Percentiles rank a stretch among this genome's conserved stretches.
Evolutionary conservation across 2,113 vertebrate species (phyloP).

Genomic region (Megatriorchis doriae): DNA sequence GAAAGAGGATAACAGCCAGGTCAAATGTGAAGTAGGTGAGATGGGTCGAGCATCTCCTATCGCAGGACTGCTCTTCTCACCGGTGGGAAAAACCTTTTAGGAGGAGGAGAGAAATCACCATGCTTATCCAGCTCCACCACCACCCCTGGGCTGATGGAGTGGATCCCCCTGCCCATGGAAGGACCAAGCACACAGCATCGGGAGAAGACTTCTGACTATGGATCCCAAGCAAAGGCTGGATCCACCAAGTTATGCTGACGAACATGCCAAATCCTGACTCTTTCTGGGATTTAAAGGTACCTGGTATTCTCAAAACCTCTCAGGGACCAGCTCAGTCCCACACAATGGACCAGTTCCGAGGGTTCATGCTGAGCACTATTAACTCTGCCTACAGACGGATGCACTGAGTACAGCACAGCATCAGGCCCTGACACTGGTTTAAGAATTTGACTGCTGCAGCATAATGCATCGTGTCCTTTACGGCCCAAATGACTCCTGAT

Average conservation of each 20-base stretch:
- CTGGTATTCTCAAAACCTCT: background rate
- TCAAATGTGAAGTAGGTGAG: background rate
- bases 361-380: background rate
- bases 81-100: background rate
- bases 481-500: constrained; percentile 11
- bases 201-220: background rate
- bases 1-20: background rate
- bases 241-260: background rate
- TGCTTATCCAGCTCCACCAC: background rate
- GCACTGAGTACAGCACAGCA: background rate
- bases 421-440: background rate
- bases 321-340: background rate
- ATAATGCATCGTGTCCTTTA: background rate
- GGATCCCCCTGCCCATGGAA: accelerated
- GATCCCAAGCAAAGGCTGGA: background rate
- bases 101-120: background rate
- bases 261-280: background rate
- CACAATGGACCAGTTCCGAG: background rate
- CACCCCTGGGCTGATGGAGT: accelerated
- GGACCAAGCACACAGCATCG: background rate
- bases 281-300: background rate
- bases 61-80: background rate
- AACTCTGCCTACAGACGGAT: background rate
- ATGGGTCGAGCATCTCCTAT: background rate
- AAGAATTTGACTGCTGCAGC: background rate